phyloP scores from a whole-genome alignment of 2,113 vertebrate genomes.

The Macquaria ambigua region DNA sequence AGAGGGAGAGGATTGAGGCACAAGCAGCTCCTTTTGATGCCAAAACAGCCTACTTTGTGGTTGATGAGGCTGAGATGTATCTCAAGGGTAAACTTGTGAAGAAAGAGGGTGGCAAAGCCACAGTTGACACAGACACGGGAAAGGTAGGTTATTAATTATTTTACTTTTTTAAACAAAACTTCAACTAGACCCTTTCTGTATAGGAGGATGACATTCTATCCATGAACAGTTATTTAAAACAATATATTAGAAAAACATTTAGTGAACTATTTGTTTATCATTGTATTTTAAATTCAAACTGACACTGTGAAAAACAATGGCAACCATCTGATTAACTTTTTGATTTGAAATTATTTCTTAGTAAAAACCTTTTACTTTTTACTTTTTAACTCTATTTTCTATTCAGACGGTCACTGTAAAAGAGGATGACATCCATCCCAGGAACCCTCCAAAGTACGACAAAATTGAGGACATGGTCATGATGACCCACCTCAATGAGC shows the following conservation, averaged over 20 bases:
- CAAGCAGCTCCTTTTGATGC: slow-evolving; percentile 73
- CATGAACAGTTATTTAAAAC: background rate
- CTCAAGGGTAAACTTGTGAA: slow-evolving; percentile 68
- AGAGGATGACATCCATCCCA: slow-evolving; percentile 77
- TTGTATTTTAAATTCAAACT: background rate
- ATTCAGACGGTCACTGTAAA: slow-evolving; percentile 78
- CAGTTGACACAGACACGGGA: slow-evolving; percentile 44
- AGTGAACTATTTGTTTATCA: background rate
- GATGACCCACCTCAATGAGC: slow-evolving; percentile 85
- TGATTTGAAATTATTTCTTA: background rate
- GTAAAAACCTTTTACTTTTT: background rate
- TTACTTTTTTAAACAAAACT: background rate
- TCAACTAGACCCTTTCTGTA: background rate
- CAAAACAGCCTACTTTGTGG: slow-evolving; percentile 70
- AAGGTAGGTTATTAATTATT: background rate
- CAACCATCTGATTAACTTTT: background rate
- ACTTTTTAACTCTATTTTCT: background rate
- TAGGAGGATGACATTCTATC: background rate
- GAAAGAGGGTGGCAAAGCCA: slow-evolving; percentile 73
- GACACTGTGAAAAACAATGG: background rate
- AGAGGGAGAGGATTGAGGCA: slow-evolving; percentile 73
- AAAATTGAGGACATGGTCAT: slow-evolving; percentile 88
- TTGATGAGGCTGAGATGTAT: slow-evolving; percentile 65
- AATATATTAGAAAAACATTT: too few relatives aligned
- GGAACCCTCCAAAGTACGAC: slow-evolving; percentile 84